Conservation (phyloP, 2,113 vertebrate genomes). For the Mobula birostris region DNA sequence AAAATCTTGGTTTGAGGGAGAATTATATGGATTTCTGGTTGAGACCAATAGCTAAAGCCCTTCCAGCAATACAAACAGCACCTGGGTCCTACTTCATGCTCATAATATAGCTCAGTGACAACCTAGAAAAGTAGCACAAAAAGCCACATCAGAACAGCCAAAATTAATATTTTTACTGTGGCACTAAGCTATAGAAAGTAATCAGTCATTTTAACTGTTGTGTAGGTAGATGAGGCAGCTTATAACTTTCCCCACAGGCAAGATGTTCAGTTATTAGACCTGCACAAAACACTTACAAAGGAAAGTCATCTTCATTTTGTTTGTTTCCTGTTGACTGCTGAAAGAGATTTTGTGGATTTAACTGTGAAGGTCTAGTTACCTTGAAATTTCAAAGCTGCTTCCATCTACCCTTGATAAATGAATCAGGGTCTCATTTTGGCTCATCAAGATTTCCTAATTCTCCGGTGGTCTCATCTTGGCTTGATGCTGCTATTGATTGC, state of each 20-base stretch:
- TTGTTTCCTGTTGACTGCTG: neutral
- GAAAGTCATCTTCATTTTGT: neutral
- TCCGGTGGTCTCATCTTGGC: neutral
- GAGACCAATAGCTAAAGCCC: neutral
- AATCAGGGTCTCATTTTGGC: neutral
- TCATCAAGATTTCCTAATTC: neutral
- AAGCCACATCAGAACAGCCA: constrained; percentile 57
- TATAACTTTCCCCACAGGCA: constrained; percentile 16
- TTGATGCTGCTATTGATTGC: neutral
- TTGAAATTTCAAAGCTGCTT: neutral
- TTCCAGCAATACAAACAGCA: neutral
- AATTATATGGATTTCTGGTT: neutral
- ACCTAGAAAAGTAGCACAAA: constrained; percentile 68
- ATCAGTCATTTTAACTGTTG: constrained; percentile 42
- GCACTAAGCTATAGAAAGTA: constrained; percentile 62
- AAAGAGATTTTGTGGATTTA: neutral
- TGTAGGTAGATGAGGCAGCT: neutral
- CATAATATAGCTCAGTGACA: constrained; percentile 48
- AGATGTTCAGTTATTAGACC: constrained; percentile 15
- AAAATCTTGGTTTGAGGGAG: neutral
- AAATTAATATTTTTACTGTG: constrained; percentile 75
- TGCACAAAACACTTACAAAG: neutral
- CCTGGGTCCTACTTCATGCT: constrained; percentile 34
- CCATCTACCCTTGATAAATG: neutral
- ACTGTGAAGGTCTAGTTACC: neutral